These are phyloP conservation scores for Pararge aegeria DNA, from an alignment of 1,140 invertebrate genomes.

Conservation along the genomic window DNA sequence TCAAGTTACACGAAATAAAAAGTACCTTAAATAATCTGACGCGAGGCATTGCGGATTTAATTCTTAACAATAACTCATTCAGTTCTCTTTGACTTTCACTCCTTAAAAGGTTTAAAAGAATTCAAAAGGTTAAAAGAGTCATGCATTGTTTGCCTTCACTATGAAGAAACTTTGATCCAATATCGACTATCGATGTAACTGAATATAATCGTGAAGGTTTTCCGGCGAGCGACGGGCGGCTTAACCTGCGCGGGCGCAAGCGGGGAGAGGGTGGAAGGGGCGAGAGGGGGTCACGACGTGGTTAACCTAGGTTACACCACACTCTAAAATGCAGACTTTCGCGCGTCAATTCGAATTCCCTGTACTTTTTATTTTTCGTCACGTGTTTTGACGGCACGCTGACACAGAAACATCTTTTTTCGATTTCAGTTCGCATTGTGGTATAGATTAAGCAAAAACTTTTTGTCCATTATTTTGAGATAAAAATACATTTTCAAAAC, in stretches of 20 bases:
- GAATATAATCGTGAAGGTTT: slow-evolving; percentile 67
- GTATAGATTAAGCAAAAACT: slow-evolving; percentile 2
- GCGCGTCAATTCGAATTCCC: slow-evolving; percentile 28
- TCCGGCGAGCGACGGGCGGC: slow-evolving; percentile 50
- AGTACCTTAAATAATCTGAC: neutral
- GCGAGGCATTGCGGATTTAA: neutral
- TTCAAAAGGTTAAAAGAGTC: slow-evolving; percentile 25
- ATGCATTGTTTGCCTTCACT: slow-evolving; percentile 25
- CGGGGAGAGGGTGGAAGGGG: slow-evolving; percentile 26
- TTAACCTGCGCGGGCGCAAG: slow-evolving; percentile 36
- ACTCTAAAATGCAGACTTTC: slow-evolving; percentile 38
- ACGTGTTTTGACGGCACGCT: slow-evolving; percentile 8
- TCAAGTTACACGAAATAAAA: too few relatives aligned
- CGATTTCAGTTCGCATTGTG: slow-evolving; percentile 1
- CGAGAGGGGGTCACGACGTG: slow-evolving; percentile 63
- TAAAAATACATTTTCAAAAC: neutral
- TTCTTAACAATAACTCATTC: slow-evolving; percentile 10
- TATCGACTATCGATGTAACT: slow-evolving; percentile 56
- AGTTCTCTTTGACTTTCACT: slow-evolving; percentile 10
- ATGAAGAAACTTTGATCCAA: slow-evolving; percentile 27
- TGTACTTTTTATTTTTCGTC: slow-evolving; percentile 17
- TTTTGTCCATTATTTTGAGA: neutral
- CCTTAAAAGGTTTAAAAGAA: slow-evolving; percentile 12
- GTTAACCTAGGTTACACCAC: slow-evolving; percentile 53
- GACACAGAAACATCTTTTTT: slow-evolving; percentile 15